Base-by-base conservation (phyloP, 2,113 vertebrate species). In the Arvicanthis niloticus region DNA sequence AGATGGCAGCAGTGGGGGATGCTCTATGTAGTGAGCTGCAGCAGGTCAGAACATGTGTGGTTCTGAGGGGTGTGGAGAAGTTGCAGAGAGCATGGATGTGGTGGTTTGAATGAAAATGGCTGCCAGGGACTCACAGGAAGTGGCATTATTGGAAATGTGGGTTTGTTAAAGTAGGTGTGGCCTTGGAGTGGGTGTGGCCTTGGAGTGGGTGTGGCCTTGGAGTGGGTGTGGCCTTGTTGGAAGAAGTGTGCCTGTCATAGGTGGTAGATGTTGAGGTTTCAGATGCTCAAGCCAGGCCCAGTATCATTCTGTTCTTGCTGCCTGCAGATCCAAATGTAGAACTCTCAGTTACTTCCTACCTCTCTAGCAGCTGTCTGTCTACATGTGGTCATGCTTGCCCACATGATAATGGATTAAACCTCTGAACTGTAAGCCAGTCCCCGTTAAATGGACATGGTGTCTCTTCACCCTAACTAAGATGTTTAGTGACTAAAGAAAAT, bases 51-150 rank as follows among this genome's bases (percentile, higher is more conserved):
- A 37, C 0, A 67, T 4, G 34, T 45, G 60, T 56, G 8, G 65
- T 12, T 29, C 62, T 7, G n/a, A n/a, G n/a, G n/a, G 65, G 4
- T 0, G 1, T 34, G 17, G 51, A 3, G 10, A 42, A 31, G 1
- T 1, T 6, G 11, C 37, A 37, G 31, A 51, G 90, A 40, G 53
- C 37, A n/a, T 40, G 37, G 34, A 40, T 81, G 12, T 58, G 2
- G 34, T n/a, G 34, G 34, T n/a, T 56, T 81, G 78, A 56, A n/a
- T 56, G 19, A 81, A 81, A 56, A 58, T 56, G 22, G 37, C 78
- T 37, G 9, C 78, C 78, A n/a, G 21, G 58, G 53, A 81, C 34
- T 56, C 34, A 58, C 22, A 81, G 34, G 37, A 21, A 24, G 37
- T 81, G 34, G 51, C 51, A 22, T 11, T n/a, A 80, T 56, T 80